phyloP scores from a whole-genome alignment of 2,888 invertebrate genomes.

The Dynastes tityus region DNA sequence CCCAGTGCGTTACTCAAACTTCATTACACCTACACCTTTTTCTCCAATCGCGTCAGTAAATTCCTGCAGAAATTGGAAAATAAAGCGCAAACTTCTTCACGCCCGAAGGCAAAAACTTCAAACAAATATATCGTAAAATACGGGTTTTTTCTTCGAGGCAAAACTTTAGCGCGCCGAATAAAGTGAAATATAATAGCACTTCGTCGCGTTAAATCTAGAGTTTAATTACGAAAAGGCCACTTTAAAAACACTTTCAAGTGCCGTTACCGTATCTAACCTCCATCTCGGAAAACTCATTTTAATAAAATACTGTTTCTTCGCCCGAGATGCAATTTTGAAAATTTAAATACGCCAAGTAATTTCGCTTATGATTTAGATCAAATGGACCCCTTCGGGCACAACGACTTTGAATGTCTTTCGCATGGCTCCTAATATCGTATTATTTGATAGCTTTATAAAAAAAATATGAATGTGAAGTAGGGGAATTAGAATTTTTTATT shows the following conservation, averaged over 20 bases:
- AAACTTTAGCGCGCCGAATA: conserved; percentile 48
- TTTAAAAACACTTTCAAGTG: conserved; percentile 61
- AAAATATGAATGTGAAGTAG: neutral
- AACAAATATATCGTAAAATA: conserved; percentile 48
- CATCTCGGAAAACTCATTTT: conserved; percentile 53
- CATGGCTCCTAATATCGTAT: conserved; percentile 12
- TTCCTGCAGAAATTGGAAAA: conserved; percentile 33
- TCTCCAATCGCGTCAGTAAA: neutral
- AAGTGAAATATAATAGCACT: conserved; percentile 58
- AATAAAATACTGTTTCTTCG: conserved; percentile 56
- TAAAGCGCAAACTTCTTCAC: conserved; percentile 31
- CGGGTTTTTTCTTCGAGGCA: conserved; percentile 33
- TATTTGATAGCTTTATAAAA: conserved; percentile 11
- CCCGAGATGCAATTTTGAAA: conserved; percentile 55
- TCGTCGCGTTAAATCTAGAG: conserved; percentile 59
- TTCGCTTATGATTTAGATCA: conserved; percentile 48
- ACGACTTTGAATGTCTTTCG: conserved; percentile 33
- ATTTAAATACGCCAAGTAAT: conserved; percentile 56
- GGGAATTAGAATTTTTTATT: conserved; percentile 10
- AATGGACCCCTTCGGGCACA: conserved; percentile 37
- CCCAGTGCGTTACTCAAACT: conserved; percentile 10
- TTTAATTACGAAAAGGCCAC: conserved; percentile 61
- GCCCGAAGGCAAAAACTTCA: conserved; percentile 33
- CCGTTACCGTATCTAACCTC: conserved; percentile 59
- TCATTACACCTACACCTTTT: conserved; percentile 18